A percentile compares a stretch with the other conserved stretches of the same genome.
Evolutionary conservation across 1,140 invertebrate genomes (phyloP).

Genomic region (Linepithema humile): DNA sequence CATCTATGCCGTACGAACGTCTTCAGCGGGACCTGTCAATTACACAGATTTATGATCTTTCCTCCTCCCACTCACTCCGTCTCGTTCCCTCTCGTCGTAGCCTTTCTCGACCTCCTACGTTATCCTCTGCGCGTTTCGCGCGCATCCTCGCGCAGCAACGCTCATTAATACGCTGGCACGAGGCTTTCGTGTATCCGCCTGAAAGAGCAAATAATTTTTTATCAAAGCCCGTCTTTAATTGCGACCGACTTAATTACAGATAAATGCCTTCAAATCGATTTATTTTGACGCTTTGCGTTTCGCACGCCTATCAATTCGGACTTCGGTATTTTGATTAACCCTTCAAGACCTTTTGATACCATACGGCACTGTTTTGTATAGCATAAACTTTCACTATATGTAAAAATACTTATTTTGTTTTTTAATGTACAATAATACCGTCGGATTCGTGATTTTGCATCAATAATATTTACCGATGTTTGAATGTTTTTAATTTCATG

Average conservation of each 20-base stretch:
- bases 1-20: conserved; percentile 68
- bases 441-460: not conserved
- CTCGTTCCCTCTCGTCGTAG: conserved; percentile 22
- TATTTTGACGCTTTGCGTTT: conserved; percentile 42
- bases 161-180: conserved; percentile 32
- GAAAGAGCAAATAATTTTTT: conserved; percentile 35
- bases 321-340: conserved; percentile 26
- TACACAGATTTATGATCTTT: conserved; percentile 78
- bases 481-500: not conserved
- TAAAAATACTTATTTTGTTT: not conserved
- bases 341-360: not conserved
- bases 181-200: not conserved
- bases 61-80: conserved; percentile 21
- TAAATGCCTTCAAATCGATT: conserved; percentile 24
- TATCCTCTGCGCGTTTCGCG: not conserved
- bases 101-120: conserved; percentile 59
- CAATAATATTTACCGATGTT: not conserved
- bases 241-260: conserved; percentile 52
- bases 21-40: conserved; percentile 75
- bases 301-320: conserved; percentile 40
- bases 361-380: not conserved
- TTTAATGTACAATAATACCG: not conserved
- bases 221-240: conserved; percentile 62
- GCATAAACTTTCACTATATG: not conserved
- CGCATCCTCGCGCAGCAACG: not conserved